These are phyloP conservation scores for Trachelipus rathkii DNA, from an alignment of 1,140 invertebrate species.

Conservation along the genomic window DNA sequence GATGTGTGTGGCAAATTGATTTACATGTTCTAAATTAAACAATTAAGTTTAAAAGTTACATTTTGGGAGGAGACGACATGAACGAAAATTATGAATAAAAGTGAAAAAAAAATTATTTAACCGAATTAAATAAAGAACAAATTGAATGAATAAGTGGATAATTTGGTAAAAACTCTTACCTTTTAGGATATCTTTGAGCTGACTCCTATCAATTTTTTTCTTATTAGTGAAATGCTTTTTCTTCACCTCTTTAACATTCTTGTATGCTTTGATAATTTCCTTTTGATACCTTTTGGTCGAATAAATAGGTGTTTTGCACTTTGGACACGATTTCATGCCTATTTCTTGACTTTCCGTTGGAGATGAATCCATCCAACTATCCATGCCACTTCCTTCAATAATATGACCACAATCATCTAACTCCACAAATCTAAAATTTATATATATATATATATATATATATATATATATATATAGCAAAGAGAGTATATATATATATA, in stretches of 20 bases:
- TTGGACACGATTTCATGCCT: conserved; percentile 59
- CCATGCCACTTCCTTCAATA: conserved; percentile 54
- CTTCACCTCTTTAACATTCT: conserved; percentile 59
- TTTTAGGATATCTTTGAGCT: not conserved
- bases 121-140: too few species aligned
- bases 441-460: not conserved
- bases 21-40: too few species aligned
- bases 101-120: too few species aligned
- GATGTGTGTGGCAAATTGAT: too few species aligned
- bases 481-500: conserved; percentile 11
- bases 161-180: not conserved
- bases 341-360: not conserved
- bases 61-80: too few species aligned
- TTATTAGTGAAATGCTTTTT: conserved; percentile 46
- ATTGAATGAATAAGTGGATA: too few species aligned
- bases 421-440: conserved; percentile 56
- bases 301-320: conserved; percentile 61
- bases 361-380: conserved; percentile 2
- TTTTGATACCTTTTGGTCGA: conserved; percentile 60
- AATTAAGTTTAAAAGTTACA: too few species aligned
- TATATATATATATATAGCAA: conserved; percentile 22
- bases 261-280: conserved; percentile 55
- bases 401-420: conserved; percentile 63
- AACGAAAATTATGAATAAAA: too few species aligned
- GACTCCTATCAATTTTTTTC: not conserved